Evolutionary conservation across 2,888 invertebrate species (phyloP), one percentile per base, ranked within the genome.

Genomic region (Empis stercorea): DNA sequence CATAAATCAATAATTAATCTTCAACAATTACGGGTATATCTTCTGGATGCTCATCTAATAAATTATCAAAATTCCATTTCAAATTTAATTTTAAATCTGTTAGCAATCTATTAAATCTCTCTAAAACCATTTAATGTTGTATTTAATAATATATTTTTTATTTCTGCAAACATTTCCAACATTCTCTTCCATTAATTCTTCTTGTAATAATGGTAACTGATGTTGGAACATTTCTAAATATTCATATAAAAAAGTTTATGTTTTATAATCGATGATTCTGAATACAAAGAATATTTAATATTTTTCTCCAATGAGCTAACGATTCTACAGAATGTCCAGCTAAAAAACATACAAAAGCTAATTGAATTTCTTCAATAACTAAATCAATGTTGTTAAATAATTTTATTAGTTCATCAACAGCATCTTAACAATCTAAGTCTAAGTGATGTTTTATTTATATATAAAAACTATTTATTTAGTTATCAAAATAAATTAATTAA

Each of bases 241-340:
- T 55, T 78, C 57, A 80, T 76, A 65, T 81, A 95, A 3, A 93
- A 66, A 27, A 75, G 72, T 46, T 81, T 76, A 59, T 84, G 75
- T 57, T 78, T 79, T 41, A 71, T 71, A 43, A 96, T 75, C 1
- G 87, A 87, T 30, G 75, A 74, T 55, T 92, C 88, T 52, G 89
- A 88, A 1, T 81, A 58, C 93, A 91, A 42, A 87, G 68, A 1
- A 87, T 61, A 10, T 78, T 76, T 1, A 94, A 76, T n/a, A 96
- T 68, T 54, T 79, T 79, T 60, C 95, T 89, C 99, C 99, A 99
- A 54, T 96, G 93, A 55, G 94, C 94, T 64, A 97, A 88, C 0
- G 89, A 87, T 59, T 96, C 95, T 30, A 91, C 81, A 48, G 91
- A 91, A 65, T 94, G 88, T 4, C 95, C 96, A 44, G 91, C 81